phyloP scores from a whole-genome alignment of 2,888 invertebrate genomes.

The Craniophora ligustri region DNA sequence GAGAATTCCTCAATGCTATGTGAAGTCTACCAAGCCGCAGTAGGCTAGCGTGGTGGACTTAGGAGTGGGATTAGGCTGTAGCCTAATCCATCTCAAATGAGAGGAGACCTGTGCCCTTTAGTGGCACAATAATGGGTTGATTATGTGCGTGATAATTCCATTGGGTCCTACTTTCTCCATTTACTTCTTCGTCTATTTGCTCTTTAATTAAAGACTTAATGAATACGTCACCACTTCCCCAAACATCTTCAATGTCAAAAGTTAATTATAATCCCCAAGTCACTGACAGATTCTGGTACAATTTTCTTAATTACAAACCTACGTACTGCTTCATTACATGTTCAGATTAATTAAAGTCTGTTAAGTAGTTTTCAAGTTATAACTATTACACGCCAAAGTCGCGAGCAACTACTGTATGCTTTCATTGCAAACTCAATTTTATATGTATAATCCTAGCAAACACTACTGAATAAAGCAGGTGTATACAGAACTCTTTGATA shows the following conservation, averaged over 20 bases:
- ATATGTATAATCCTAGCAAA: constrained; percentile 54
- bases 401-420: constrained; percentile 27
- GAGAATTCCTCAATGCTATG: too few species aligned
- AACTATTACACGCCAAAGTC: constrained; percentile 38
- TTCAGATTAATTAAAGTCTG: constrained; percentile 55
- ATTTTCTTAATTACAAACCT: constrained; percentile 52
- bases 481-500: constrained; percentile 74
- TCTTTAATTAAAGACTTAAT: constrained; percentile 6
- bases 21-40: too few species aligned
- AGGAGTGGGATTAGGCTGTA: too few species aligned
- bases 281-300: constrained; percentile 44
- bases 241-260: constrained; percentile 12
- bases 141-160: too few species aligned
- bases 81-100: too few species aligned
- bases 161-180: too few species aligned
- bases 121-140: too few species aligned
- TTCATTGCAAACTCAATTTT: constrained; percentile 31
- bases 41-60: too few species aligned
- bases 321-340: constrained; percentile 49
- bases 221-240: constrained; percentile 7
- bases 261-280: constrained; percentile 49
- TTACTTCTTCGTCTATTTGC: too few species aligned
- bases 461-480: constrained; percentile 74
- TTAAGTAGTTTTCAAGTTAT: constrained; percentile 55
- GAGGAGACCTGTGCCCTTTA: too few species aligned